These are phyloP conservation scores for Leptinotarsa texana DNA, from an alignment of 1,140 invertebrate species.

Conservation along the genomic window DNA sequence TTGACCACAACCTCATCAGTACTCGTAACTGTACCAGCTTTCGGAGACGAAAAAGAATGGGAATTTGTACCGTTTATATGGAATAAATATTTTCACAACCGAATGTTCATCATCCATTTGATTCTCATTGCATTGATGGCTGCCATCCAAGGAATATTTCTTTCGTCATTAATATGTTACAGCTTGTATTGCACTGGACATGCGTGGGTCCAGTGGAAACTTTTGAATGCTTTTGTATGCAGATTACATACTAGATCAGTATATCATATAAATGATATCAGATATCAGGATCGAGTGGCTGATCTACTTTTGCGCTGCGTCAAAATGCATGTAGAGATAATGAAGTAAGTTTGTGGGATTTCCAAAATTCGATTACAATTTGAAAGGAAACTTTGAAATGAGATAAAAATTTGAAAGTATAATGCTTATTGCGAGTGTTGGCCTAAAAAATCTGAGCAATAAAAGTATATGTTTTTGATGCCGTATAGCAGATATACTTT, in stretches of 20 bases:
- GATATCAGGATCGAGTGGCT: not conserved
- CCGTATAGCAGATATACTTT: too few relatives aligned
- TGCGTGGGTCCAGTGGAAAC: not conserved
- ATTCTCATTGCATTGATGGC: too few relatives aligned
- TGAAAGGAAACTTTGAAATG: too few relatives aligned
- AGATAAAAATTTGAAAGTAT: too few relatives aligned
- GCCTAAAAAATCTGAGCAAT: too few relatives aligned
- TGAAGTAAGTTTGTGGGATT: not conserved
- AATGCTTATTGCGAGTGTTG: too few relatives aligned
- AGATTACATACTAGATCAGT: not conserved
- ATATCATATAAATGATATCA: not conserved
- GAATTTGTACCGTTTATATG: not conserved
- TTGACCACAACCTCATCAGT: not conserved
- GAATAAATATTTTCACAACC: not conserved
- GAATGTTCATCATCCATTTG: too few relatives aligned
- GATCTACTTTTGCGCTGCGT: not conserved
- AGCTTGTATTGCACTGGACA: not conserved
- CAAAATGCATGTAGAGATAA: not conserved
- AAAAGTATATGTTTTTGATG: too few relatives aligned
- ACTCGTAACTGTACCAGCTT: not conserved
- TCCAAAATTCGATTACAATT: too few relatives aligned
- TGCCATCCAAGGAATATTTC: not conserved
- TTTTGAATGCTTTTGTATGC: not conserved
- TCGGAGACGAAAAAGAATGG: not conserved
- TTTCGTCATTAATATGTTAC: not conserved